Base-by-base conservation (phyloP, 2,888 invertebrate genomes). In the Cremastobaeus sp. region DNA sequence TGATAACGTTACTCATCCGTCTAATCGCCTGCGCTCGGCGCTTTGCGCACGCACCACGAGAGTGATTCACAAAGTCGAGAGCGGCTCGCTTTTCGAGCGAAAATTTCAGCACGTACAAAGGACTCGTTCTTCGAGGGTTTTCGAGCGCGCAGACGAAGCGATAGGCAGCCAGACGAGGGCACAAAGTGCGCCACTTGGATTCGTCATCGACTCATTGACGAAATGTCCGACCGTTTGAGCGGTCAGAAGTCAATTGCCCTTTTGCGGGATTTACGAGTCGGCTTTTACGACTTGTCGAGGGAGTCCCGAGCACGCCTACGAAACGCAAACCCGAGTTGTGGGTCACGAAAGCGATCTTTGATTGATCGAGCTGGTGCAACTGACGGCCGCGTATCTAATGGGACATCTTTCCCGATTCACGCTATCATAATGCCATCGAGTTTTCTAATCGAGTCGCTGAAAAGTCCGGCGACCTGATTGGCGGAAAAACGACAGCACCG, bases 141-240 rank as follows among this genome's bases (percentile, higher is more conserved):
- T 32, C 32, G 14, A 34, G 30, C 50, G 35, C 30, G 54, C 34
- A 39, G 11, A 28, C 11, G 34, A 35, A 17, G 32, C 41, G 41
- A 55, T 25, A 11, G 55, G 14, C 12, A 21, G 59, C 20, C 30
- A 52, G 34, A 50, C 28, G 68, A 52, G n/a, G n/a, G 45, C 39
- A 47, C 48, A 62, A 62, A 69, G 54, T 39, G 52, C 34, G 59
- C 50, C 43, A 57, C 50, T 71, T 57, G 57, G 57, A 43, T 71
- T 71, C 62, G 55, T 55, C 62, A 70, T 55, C 62, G 48, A 43
- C 55, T 70, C 64, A 64, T 64, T 57, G 71, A 37, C 64, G 28
- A 64, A 57, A 30, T 64, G 57, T 43, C 43, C 37, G 43, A 45
- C 47, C 41, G 45, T 57, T 64, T 64, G 52, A 71, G 57, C 28